Percentiles rank a stretch among this genome's conserved stretches.
Evolutionary conservation across 2,888 invertebrate genomes (phyloP).

Genomic region (Electrophaes corylata): DNA sequence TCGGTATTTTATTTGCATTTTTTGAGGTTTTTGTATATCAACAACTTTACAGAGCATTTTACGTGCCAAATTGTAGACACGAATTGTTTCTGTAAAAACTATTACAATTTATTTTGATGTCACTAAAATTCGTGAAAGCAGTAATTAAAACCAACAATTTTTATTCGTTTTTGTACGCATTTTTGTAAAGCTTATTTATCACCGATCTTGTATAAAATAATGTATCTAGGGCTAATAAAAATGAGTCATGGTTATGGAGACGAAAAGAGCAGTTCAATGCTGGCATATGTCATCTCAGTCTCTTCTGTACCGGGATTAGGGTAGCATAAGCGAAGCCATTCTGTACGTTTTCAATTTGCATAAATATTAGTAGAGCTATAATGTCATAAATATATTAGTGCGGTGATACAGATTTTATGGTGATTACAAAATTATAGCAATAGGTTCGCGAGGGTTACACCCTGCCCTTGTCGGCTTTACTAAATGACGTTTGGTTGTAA

Average conservation of each 20-base stretch:
- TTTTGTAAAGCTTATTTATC: neutral
- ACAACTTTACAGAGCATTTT: too few species aligned
- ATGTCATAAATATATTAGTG: slow-evolving; percentile 83
- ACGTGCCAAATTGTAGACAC: too few species aligned
- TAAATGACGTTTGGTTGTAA: slow-evolving; percentile 41
- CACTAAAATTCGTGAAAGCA: too few species aligned
- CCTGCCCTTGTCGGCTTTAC: slow-evolving; percentile 42
- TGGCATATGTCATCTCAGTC: slow-evolving; percentile 67
- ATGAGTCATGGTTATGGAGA: slow-evolving; percentile 32
- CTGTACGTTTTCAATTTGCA: slow-evolving; percentile 83
- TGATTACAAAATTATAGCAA: slow-evolving; percentile 78
- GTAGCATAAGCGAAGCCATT: slow-evolving; percentile 76
- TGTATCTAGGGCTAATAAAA: slow-evolving; percentile 24
- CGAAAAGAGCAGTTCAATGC: slow-evolving; percentile 47
- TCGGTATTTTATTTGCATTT: too few species aligned
- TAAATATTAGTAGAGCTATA: slow-evolving; percentile 81
- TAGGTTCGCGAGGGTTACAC: slow-evolving; percentile 60
- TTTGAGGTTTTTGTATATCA: too few species aligned
- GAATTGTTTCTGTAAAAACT: too few species aligned
- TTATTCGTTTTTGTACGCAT: neutral
- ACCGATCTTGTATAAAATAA: slow-evolving; percentile 13
- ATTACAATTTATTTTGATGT: too few species aligned
- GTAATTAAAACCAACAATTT: too few species aligned
- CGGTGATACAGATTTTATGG: slow-evolving; percentile 83
- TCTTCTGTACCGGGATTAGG: slow-evolving; percentile 66